Conservation (phyloP, 2,888 invertebrate species). For the Drosophila maculinotata region DNA sequence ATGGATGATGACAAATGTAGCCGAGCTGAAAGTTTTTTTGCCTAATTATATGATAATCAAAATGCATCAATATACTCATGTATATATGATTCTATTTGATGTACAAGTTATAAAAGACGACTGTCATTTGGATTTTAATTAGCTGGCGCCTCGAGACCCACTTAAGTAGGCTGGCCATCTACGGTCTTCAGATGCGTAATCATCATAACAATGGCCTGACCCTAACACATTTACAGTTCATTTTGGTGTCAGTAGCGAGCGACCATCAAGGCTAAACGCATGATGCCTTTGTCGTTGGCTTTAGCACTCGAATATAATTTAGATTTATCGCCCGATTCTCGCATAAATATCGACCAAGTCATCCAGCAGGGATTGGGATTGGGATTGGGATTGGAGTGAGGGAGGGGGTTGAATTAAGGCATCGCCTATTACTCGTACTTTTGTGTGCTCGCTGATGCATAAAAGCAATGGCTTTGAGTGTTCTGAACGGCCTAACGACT, state of each 20-base stretch:
- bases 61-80: slow-evolving; percentile 54
- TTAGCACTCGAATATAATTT: slow-evolving; percentile 75
- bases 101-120: slow-evolving; percentile 26
- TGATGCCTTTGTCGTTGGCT: slow-evolving; percentile 33
- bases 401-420: slow-evolving; percentile 23
- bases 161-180: too few species aligned
- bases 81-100: background rate
- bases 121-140: slow-evolving; percentile 70
- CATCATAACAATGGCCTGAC: slow-evolving; percentile 71
- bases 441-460: slow-evolving; percentile 69
- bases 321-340: slow-evolving; percentile 75
- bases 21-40: slow-evolving; percentile 35
- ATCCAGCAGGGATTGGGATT: background rate
- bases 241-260: slow-evolving; percentile 36
- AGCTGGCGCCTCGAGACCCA: slow-evolving; percentile 44
- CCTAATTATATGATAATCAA: slow-evolving; percentile 75
- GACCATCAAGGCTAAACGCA: slow-evolving; percentile 51
- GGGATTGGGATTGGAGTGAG: background rate
- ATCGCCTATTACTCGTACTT: slow-evolving; percentile 57
- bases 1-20: slow-evolving; percentile 72
- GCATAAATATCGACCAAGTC: slow-evolving; percentile 75
- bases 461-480: slow-evolving; percentile 69
- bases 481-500: slow-evolving; percentile 67
- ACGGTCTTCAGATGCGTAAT: slow-evolving; percentile 56
- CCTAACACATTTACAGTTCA: slow-evolving; percentile 63